Evolutionary conservation across 1,140 invertebrate genomes (phyloP), one percentile per base, ranked within the genome.

Genomic region (Hypsibius dujardini): DNA sequence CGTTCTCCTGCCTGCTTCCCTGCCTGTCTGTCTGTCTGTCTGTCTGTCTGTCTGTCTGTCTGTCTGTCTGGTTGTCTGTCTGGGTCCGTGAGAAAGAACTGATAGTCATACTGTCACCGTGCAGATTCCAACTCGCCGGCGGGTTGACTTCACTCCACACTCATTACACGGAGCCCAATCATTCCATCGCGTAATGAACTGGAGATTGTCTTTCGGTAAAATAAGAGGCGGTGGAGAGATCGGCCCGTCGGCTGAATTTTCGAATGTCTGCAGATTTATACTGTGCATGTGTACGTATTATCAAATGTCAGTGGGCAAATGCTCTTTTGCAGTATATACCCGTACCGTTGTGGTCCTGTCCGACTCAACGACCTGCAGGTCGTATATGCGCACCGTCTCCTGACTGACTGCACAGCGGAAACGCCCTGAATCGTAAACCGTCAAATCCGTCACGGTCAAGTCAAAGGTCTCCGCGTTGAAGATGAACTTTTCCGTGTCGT

Each of bases 401-500:
- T 42, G 7, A 42, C 45, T 42, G 62, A 42, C 7, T 42, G 45
- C 62, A 42, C 62, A 67, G 42, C 7, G 42, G 42, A 14, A 67
- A 3, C 62, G 7, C 3, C 7, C 62, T 3, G 62, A 7, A 67
- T 67, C 62, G 62, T 67, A 42, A 7, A 14, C 62, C 7, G 3
- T 67, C 7, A 67, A 42, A 42, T 67, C 62, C 12, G 7, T 67
- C 3, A 67, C 42, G 7, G 62, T 14, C 62, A 67, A 42, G 42
- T 67, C 62, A 42, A 14, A 67, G 3, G 62, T 67, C 7, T 7
- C 42, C 3, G 12, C 42, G 45, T 67, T 42, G 42, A 67, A 67
- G 42, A 67, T 3, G 45, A 14, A 67, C 42, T 67, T 67, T 42
- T 67, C 62, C 3, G 62, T 67, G 62, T 67, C 62, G 62, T 14